Base-by-base conservation (phyloP, 2,888 invertebrate species). In the Caenorhabditis auriculariae region DNA sequence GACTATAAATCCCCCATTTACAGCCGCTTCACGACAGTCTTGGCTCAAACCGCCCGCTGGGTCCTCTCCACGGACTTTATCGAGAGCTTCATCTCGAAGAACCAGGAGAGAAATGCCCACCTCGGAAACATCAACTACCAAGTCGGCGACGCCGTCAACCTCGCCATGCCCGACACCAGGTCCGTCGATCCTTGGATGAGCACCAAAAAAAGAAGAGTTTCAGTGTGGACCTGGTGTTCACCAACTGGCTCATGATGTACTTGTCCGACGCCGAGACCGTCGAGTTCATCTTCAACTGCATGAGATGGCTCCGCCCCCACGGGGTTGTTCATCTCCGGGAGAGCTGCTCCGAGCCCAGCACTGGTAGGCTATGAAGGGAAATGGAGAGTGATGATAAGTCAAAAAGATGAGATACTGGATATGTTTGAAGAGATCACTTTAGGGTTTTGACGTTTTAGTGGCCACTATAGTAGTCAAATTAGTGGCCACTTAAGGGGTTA, bases 221-320 rank as follows among this genome's bases (percentile, higher is more conserved):
- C 75, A 85, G 85, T 60, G 82, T 82, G 52, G 86, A 86, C 69
- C 64, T 86, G 47, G 82, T 87, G 21, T 87, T 86, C 80, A 85
- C 85, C 66, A 87, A 86, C 77, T 86, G 86, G 86, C 81, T 86
- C 46, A 81, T 86, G 65, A 87, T 87, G 86, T 86, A 86, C 75
- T 74, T 86, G 55, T 81, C 80, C 24, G 85, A 86, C 64, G 76
- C 79, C 21, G 86, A 86, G 72, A 66, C 66, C 2, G 76, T 82
- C 35, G 72, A 79, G 15, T 81, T 86, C 37, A 76, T 85, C 43
- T 57, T 75, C 35, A 84, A 83, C 63, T 81, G 83, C 59, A 76
- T 86, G 27, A 63, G 75, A 29, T 86, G 86, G 86, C 77, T 86
- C 29, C 81, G 82, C 48, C 83, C 83, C 15, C 83, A 82, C 19